A percentile compares a stretch with the other conserved stretches of the same genome.
phyloP scores from a whole-genome alignment of 2,888 invertebrate genomes.

The Petrolisthes cinctipes region DNA sequence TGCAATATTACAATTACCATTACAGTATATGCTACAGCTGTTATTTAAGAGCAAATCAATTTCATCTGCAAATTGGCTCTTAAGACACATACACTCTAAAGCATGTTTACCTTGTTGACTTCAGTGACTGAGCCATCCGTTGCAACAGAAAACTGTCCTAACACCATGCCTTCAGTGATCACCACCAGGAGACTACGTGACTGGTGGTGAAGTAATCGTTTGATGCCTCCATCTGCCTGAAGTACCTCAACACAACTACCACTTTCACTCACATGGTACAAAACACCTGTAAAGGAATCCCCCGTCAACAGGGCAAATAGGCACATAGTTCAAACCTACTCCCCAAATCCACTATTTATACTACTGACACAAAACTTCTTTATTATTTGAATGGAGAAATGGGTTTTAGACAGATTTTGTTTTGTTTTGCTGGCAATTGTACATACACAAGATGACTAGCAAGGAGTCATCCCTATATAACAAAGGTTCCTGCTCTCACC shows the following conservation, averaged over 20 bases:
- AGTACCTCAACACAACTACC: constrained; percentile 88
- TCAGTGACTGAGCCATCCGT: constrained; percentile 80
- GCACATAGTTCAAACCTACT: no score
- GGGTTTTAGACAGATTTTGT: no score
- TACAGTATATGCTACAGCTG: no score
- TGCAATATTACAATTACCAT: background rate
- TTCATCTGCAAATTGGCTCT: no score
- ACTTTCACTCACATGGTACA: constrained; percentile 85
- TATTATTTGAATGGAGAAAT: no score
- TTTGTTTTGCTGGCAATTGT: no score
- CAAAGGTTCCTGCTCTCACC: constrained; percentile 54
- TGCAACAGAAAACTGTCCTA: constrained; percentile 81
- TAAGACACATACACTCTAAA: background rate
- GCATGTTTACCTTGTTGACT: constrained; percentile 76
- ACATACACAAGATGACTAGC: no score
- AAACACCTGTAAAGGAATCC: constrained; percentile 74
- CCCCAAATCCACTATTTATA: no score
- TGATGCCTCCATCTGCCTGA: constrained; percentile 80
- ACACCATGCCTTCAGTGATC: constrained; percentile 82
- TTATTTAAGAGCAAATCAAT: no score
- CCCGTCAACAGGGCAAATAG: no score
- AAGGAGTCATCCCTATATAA: no score
- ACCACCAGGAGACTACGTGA: constrained; percentile 81
- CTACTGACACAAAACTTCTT: no score
- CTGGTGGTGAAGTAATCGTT: constrained; percentile 80